phyloP scores from a whole-genome alignment of 2,113 vertebrate genomes.

The Heloderma charlesbogerti region DNA sequence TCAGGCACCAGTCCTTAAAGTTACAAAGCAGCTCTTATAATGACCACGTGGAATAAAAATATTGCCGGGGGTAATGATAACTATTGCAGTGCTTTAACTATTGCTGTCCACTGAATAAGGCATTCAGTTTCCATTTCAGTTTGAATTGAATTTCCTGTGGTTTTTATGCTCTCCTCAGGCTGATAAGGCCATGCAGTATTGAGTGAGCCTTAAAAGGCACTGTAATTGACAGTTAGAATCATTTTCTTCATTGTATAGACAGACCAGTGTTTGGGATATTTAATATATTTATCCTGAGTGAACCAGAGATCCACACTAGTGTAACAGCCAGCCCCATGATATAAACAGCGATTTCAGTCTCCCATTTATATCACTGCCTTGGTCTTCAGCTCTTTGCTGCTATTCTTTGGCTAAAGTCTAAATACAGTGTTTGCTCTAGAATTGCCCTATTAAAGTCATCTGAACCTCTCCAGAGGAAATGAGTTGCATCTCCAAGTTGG shows the following conservation, averaged over 20 bases:
- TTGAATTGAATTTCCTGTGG: background rate
- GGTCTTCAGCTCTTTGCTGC: background rate
- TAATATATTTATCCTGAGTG: background rate
- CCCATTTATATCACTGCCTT: background rate
- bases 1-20: background rate
- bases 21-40: background rate
- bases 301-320: background rate
- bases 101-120: background rate
- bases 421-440: background rate
- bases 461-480: constrained; percentile 9
- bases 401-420: background rate
- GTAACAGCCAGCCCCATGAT: background rate
- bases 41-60: too few species aligned
- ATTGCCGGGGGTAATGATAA: too few species aligned
- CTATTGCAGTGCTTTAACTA: background rate
- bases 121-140: background rate
- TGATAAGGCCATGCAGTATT: background rate
- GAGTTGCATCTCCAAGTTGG: constrained; percentile 3
- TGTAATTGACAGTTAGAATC: background rate
- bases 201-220: background rate
- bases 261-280: background rate
- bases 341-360: background rate
- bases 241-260: background rate
- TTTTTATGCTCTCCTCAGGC: background rate
- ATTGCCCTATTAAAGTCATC: constrained; percentile 4